Evolutionary conservation across 2,888 invertebrate species (phyloP).

Genomic region (Podotricha telesiphe): DNA sequence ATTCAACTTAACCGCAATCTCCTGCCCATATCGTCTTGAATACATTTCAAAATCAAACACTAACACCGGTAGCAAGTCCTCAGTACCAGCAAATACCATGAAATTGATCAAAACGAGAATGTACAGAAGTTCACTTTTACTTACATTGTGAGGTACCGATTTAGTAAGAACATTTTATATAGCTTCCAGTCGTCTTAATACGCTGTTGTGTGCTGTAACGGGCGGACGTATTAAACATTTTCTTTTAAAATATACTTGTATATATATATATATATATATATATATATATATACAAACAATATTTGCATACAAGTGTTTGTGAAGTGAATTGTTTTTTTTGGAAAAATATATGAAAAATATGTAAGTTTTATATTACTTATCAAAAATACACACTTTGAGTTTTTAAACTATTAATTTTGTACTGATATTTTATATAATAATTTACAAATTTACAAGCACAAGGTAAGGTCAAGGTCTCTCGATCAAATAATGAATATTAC

Average conservation of each 20-base stretch:
- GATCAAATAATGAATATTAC: too few species aligned
- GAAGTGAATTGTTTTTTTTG: background rate
- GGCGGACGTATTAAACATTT: constrained; percentile 22
- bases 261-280: background rate
- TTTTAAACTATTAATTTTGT: too few species aligned
- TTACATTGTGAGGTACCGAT: constrained; percentile 22
- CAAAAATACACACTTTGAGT: too few species aligned
- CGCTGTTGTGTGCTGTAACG: constrained; percentile 7
- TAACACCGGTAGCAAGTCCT: constrained; percentile 30
- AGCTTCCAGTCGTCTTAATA: background rate
- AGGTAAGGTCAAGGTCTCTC: too few species aligned
- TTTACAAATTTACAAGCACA: too few species aligned
- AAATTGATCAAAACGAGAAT: constrained; percentile 37
- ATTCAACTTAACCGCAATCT: too few species aligned
- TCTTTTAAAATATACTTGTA: background rate
- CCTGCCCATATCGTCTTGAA: background rate
- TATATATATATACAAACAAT: background rate
- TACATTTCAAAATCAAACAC: constrained; percentile 12
- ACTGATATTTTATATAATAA: too few species aligned
- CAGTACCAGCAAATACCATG: constrained; percentile 33
- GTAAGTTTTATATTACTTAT: background rate
- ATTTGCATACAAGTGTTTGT: background rate
- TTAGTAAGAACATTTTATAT: constrained; percentile 13
- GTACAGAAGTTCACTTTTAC: constrained; percentile 29
- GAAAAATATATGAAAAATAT: background rate